phyloP scores from a whole-genome alignment of 2,113 vertebrate species.

The Sciurus niger region DNA sequence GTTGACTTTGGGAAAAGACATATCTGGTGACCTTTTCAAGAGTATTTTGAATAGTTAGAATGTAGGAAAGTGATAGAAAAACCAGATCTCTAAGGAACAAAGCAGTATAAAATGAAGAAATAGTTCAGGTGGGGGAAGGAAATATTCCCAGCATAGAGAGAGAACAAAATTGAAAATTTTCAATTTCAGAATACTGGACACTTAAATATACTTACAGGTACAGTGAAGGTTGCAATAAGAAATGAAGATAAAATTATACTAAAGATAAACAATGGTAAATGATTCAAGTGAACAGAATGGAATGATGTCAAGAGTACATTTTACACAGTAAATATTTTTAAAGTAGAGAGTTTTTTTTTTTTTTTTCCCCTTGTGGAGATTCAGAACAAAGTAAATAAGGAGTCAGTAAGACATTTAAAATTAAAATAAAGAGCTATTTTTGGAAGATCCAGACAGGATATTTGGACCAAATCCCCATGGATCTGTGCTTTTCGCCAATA shows the following conservation, averaged over 20 bases:
- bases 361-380: not conserved
- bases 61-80: not conserved
- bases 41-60: slow-evolving; percentile 5
- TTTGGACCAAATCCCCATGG: not conserved
- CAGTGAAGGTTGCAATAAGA: not conserved
- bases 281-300: not conserved
- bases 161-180: not conserved
- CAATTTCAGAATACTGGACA: not conserved
- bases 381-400: not conserved
- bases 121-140: not conserved
- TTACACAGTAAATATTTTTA: not conserved
- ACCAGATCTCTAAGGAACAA: not conserved
- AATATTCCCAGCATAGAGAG: not conserved
- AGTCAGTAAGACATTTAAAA: not conserved
- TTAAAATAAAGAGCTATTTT: not conserved
- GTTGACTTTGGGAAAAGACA: slow-evolving; percentile 14
- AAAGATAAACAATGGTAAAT: not conserved
- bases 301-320: not conserved
- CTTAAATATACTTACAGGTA: not conserved
- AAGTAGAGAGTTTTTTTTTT: not conserved
- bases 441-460: not conserved
- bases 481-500: slow-evolving; percentile 4
- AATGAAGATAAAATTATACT: not conserved
- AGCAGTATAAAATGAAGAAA: not conserved
- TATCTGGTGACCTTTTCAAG: slow-evolving; percentile 28